Evolutionary conservation across 2,888 invertebrate genomes (phyloP).

Genomic region (Drosophila helvetica): DNA sequence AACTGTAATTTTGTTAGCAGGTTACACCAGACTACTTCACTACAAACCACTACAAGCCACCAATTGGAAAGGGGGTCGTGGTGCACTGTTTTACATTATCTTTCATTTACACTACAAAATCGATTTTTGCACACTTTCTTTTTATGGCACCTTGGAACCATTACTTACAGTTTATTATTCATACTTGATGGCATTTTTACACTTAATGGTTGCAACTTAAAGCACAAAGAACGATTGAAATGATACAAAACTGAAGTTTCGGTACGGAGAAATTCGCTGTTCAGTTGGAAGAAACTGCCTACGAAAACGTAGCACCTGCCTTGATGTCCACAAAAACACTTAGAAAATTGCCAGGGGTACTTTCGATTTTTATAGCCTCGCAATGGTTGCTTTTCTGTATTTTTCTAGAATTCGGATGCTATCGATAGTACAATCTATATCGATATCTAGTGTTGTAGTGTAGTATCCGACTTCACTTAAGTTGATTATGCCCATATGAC

Average conservation of each 20-base stretch:
- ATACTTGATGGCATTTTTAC: conserved; percentile 83
- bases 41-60: conserved; percentile 66
- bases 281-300: conserved; percentile 37
- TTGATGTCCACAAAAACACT: background rate
- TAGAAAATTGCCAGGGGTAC: too few relatives aligned
- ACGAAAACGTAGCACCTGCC: conserved; percentile 10
- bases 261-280: conserved; percentile 40
- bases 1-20: conserved; percentile 46
- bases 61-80: conserved; percentile 62
- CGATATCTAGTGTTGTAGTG: too few relatives aligned
- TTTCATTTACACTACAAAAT: conserved; percentile 79
- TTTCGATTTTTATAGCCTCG: too few relatives aligned
- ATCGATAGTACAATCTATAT: too few relatives aligned
- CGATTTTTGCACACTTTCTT: conserved; percentile 71
- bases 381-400: too few relatives aligned
- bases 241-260: conserved; percentile 16
- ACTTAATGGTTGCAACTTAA: conserved; percentile 81
- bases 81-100: conserved; percentile 65
- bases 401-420: too few relatives aligned
- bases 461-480: too few relatives aligned
- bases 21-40: conserved; percentile 67
- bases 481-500: too few relatives aligned
- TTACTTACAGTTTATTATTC: conserved; percentile 84
- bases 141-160: conserved; percentile 58
- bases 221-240: conserved; percentile 65